Evolutionary conservation across 1,140 invertebrate species (phyloP).

Genomic region (Bombus confusus): DNA sequence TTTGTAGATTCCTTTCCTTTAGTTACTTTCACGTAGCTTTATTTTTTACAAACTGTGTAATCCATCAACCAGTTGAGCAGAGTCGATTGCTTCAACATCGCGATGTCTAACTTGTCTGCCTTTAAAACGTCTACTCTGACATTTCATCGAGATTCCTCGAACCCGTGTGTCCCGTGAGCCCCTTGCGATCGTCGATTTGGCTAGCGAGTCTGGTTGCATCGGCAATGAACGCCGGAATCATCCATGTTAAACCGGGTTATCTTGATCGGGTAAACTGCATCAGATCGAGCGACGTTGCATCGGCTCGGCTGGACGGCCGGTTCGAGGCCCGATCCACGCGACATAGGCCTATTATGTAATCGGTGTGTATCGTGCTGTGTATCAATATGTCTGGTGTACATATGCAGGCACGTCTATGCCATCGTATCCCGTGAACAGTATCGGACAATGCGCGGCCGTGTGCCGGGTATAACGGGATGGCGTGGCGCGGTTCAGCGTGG

Average conservation of each 20-base stretch:
- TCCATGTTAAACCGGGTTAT: conserved; percentile 16
- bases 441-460: conserved; percentile 70
- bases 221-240: conserved; percentile 26
- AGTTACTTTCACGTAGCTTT: no score
- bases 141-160: not conserved
- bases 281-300: conserved; percentile 23
- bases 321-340: conserved; percentile 55
- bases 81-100: not conserved
- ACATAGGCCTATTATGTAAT: conserved; percentile 75
- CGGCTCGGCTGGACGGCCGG: not conserved
- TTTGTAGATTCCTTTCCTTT: no score
- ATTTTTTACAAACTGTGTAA: no score
- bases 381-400: conserved; percentile 62
- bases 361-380: conserved; percentile 68
- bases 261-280: conserved; percentile 47
- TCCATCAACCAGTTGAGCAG: not conserved
- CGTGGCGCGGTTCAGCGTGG: conserved; percentile 38
- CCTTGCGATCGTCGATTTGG: not conserved
- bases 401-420: conserved; percentile 64
- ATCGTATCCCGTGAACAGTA: conserved; percentile 55
- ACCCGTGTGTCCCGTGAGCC: not conserved
- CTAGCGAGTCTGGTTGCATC: not conserved
- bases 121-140: no score
- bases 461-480: conserved; percentile 51
- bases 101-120: no score